Percentiles rank a stretch among this genome's conserved stretches.
Evolutionary conservation across 2,797 vertebrate genomes (phyloP).

Genomic region (Xiphorhynchus erythropygius): DNA sequence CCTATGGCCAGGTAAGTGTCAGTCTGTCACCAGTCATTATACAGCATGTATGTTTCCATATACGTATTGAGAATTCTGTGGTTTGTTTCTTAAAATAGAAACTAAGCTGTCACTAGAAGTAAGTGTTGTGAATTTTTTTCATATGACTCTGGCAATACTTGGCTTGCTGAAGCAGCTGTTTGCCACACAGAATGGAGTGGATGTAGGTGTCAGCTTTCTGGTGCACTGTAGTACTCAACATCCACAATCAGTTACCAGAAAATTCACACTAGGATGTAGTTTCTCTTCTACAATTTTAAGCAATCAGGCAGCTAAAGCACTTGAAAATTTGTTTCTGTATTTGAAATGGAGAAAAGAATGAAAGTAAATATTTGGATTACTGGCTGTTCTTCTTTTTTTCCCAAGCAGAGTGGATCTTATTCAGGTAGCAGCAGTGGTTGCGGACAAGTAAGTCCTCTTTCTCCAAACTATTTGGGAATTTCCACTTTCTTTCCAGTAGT

Average conservation of each 20-base stretch:
- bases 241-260: background rate
- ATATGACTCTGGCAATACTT: accelerated
- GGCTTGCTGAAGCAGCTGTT: background rate
- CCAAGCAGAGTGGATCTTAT: background rate
- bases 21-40: too few relatives aligned
- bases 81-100: background rate
- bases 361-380: background rate
- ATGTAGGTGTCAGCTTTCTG: background rate
- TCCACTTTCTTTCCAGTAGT: background rate
- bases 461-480: background rate
- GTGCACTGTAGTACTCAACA: background rate
- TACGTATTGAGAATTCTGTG: background rate
- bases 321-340: background rate
- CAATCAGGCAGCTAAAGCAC: accelerated
- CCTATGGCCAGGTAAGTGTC: background rate
- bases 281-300: background rate
- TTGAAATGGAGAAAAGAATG: background rate
- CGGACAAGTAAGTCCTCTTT: constrained; percentile 41
- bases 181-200: background rate
- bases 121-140: accelerated
- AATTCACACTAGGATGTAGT: background rate
- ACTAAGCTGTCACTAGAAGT: background rate
- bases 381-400: background rate
- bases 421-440: constrained; percentile 22
- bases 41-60: accelerated